These are phyloP conservation scores for Allophyes oxyacanthae DNA, from an alignment of 2,888 invertebrate species.

Conservation along the genomic window DNA sequence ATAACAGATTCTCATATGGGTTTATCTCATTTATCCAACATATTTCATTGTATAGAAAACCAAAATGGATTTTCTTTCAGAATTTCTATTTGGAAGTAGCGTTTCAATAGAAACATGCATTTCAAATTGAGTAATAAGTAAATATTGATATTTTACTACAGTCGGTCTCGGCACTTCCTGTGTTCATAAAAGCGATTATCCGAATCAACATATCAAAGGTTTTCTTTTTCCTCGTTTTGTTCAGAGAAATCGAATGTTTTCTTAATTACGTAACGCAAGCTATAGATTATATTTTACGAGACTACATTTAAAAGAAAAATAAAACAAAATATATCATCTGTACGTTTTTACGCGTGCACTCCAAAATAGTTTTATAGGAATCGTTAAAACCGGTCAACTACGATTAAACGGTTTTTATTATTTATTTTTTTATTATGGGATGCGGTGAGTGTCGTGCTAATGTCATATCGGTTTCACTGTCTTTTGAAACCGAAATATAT, in stretches of 20 bases:
- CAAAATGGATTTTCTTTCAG: too few relatives aligned
- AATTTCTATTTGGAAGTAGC: too few relatives aligned
- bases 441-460: constrained; percentile 5
- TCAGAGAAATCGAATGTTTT: constrained; percentile 41
- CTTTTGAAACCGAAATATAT: neutral
- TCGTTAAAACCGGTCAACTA: constrained; percentile 57
- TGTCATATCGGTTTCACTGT: constrained; percentile 6
- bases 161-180: constrained; percentile 8
- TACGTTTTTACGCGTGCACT: constrained; percentile 51
- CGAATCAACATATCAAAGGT: constrained; percentile 43
- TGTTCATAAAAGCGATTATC: constrained; percentile 30
- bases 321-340: constrained; percentile 41
- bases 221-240: constrained; percentile 21
- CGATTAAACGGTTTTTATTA: constrained; percentile 43
- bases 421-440: constrained; percentile 34
- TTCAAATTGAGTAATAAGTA: constrained; percentile 14
- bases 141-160: constrained; percentile 29
- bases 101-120: constrained; percentile 9
- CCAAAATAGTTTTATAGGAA: constrained; percentile 75
- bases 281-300: constrained; percentile 53
- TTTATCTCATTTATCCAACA: too few relatives aligned
- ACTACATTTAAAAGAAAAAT: constrained; percentile 39
- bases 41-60: too few relatives aligned
- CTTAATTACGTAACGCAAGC: constrained; percentile 34
- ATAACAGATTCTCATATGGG: too few relatives aligned